A percentile compares a stretch with the other conserved stretches of the same genome.
Evolutionary conservation across 2,888 invertebrate species (phyloP).

Genomic region (Trichogramma evanescens): DNA sequence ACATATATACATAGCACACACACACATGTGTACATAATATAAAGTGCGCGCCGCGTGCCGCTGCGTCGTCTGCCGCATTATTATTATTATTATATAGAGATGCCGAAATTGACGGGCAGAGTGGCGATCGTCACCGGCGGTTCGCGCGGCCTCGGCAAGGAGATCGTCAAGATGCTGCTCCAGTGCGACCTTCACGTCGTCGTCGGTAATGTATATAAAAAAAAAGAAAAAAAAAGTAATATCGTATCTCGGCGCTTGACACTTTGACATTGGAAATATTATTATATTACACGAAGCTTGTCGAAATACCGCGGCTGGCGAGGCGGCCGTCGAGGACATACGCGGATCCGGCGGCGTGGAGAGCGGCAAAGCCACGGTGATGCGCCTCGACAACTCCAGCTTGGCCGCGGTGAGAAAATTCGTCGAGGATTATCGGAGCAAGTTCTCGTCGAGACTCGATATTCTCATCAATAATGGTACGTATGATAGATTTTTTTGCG

Average conservation of each 20-base stretch:
- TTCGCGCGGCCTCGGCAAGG: slow-evolving; percentile 74
- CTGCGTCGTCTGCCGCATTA: no score
- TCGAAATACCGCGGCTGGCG: slow-evolving; percentile 47
- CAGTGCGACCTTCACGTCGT: slow-evolving; percentile 71
- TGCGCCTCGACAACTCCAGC: slow-evolving; percentile 69
- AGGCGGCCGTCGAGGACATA: slow-evolving; percentile 46
- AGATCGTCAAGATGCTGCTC: slow-evolving; percentile 68
- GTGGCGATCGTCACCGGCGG: slow-evolving; percentile 82
- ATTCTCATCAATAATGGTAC: slow-evolving; percentile 74
- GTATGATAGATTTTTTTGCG: no score
- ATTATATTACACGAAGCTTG: slow-evolving; percentile 55
- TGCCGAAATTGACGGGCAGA: slow-evolving; percentile 59
- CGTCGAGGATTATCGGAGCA: slow-evolving; percentile 58
- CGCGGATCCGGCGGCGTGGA: slow-evolving; percentile 48
- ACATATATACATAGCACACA: no score
- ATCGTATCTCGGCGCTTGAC: no score
- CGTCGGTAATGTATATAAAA: slow-evolving; percentile 54
- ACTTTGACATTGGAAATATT: not conserved
- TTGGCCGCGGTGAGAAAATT: slow-evolving; percentile 71
- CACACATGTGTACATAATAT: no score
- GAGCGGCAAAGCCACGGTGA: slow-evolving; percentile 59
- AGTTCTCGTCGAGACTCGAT: slow-evolving; percentile 58
- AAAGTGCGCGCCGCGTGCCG: no score
- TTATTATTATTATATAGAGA: slow-evolving; percentile 52
- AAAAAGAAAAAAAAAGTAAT: no score